Percentiles rank a stretch among this genome's conserved stretches.
These are phyloP conservation scores for Pentalonia nigronervosa DNA, from an alignment of 1,140 invertebrate species.

Conservation along the genomic window DNA sequence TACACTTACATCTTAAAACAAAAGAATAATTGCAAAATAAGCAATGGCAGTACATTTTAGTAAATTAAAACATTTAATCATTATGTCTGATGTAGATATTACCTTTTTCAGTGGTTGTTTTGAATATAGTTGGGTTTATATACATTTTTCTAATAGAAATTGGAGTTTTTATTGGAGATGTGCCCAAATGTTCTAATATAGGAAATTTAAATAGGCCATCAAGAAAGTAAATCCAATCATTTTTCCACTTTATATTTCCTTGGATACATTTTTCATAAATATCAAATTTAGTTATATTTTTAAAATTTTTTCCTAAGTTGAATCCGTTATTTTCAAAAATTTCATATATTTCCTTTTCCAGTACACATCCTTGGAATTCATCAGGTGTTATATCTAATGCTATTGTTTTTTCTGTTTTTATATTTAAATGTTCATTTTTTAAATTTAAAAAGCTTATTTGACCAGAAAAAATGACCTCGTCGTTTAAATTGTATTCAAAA, in stretches of 20 bases:
- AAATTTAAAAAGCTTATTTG: neutral
- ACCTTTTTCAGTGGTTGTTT: neutral
- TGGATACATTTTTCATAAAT: neutral
- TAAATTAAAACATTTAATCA: neutral
- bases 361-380: neutral
- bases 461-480: constrained; percentile 11
- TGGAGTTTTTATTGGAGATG: neutral
- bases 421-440: neutral
- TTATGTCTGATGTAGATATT: neutral
- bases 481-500: neutral
- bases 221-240: constrained; percentile 44
- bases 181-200: neutral
- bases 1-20: neutral
- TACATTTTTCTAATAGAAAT: neutral
- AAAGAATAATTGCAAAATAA: neutral
- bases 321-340: neutral
- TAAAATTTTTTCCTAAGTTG: neutral
- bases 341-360: neutral
- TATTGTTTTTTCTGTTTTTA: neutral
- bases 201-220: constrained; percentile 22
- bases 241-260: constrained; percentile 1
- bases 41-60: neutral
- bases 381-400: neutral
- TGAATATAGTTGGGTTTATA: neutral
- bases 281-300: neutral